Conservation (phyloP, 2,888 invertebrate species). For the Leptopilina drosophilae region DNA sequence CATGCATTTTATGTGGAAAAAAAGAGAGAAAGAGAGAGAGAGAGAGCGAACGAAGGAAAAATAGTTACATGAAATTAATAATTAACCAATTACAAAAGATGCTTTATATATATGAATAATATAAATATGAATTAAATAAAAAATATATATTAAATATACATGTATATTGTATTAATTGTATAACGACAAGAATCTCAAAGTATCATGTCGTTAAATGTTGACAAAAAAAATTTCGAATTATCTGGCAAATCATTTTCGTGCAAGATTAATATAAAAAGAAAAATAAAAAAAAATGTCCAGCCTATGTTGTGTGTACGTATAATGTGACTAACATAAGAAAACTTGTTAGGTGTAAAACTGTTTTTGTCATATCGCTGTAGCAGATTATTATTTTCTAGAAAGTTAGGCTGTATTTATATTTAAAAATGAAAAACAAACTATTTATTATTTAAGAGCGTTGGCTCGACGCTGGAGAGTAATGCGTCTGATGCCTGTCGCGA, state of each 20-base stretch:
- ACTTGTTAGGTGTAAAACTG: conserved; percentile 54
- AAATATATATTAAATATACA: conserved; percentile 61
- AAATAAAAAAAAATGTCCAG: conserved; percentile 52
- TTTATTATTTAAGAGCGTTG: conserved; percentile 55
- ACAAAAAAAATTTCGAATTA: conserved; percentile 46
- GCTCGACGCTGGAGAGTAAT: conserved; percentile 4
- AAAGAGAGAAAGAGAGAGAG: conserved; percentile 44
- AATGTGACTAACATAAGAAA: conserved; percentile 38
- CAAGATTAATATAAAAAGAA: background rate
- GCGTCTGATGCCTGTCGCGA: conserved; percentile 31
- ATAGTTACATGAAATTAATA: conserved; percentile 60
- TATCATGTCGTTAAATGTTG: conserved; percentile 63
- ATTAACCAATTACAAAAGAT: conserved; percentile 61
- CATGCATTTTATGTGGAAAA: conserved; percentile 74
- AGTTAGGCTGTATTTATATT: conserved; percentile 54
- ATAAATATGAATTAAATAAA: conserved; percentile 43
- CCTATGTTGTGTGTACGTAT: conserved; percentile 49
- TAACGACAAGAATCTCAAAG: conserved; percentile 70
- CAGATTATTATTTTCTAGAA: conserved; percentile 51
- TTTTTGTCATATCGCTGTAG: conserved; percentile 60
- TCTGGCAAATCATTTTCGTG: conserved; percentile 39
- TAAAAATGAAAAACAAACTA: conserved; percentile 43
- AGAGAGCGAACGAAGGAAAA: conserved; percentile 48
- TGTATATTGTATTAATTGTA: conserved; percentile 58
- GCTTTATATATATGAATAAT: conserved; percentile 54